Conservation (phyloP, 2,888 invertebrate genomes). For the Diloba caeruleocephala region DNA sequence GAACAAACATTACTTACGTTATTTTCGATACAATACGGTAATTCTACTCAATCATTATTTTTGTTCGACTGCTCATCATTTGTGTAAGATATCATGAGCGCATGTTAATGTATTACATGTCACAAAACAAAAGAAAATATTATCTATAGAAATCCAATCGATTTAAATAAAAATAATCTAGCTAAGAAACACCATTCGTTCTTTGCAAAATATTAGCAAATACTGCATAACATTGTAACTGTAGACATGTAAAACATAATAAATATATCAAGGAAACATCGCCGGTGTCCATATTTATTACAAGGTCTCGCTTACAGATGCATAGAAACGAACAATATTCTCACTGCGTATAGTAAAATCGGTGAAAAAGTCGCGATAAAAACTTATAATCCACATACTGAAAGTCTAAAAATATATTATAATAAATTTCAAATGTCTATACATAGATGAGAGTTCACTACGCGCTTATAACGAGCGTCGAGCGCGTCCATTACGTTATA, state of each 20-base stretch:
- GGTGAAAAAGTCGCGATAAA: slow-evolving; percentile 86
- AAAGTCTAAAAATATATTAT: slow-evolving; percentile 89
- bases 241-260: slow-evolving; percentile 78
- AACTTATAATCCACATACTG: slow-evolving; percentile 87
- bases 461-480: slow-evolving; percentile 77
- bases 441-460: slow-evolving; percentile 86
- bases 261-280: slow-evolving; percentile 76
- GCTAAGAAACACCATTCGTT: slow-evolving; percentile 83
- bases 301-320: slow-evolving; percentile 81
- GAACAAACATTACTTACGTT: slow-evolving; percentile 87
- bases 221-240: slow-evolving; percentile 84
- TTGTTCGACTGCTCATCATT: slow-evolving; percentile 83
- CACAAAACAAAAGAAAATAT: slow-evolving; percentile 80
- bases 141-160: slow-evolving; percentile 84
- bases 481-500: slow-evolving; percentile 76
- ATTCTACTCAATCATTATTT: slow-evolving; percentile 83
- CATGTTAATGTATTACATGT: slow-evolving; percentile 69
- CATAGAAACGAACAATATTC: slow-evolving; percentile 81
- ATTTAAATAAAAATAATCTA: slow-evolving; percentile 87
- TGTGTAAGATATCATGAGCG: slow-evolving; percentile 78
- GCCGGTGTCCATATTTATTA: slow-evolving; percentile 78
- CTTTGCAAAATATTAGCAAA: slow-evolving; percentile 79
- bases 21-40: slow-evolving; percentile 85
- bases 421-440: slow-evolving; percentile 88
- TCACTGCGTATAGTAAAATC: slow-evolving; percentile 82